Base-by-base conservation (phyloP, 2,797 vertebrate genomes). In the Craterocephalus amniculus region DNA sequence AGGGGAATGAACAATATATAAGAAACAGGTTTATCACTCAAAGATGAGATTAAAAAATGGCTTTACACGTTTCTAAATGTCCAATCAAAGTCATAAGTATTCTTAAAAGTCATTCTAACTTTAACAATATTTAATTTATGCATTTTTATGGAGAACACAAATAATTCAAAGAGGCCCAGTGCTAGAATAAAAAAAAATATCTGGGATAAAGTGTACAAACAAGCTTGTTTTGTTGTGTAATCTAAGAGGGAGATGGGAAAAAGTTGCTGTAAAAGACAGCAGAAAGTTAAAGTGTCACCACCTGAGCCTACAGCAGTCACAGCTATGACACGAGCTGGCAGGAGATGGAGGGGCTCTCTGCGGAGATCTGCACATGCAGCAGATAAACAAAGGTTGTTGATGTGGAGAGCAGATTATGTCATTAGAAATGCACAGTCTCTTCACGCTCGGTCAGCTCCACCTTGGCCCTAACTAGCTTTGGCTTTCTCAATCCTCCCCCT, bases 401-500 rank as follows among this genome's bases (percentile, higher is more conserved):
- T 82, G 80, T 85, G 87, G 72, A 74, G 67, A 70, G 74, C 73
- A 80, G 62, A 58, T 75, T 4, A 81, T 20, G 73, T 87, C 88
- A 91, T 89, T 87, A 91, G 66, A 36, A 74, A 92, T 79, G 81
- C 27, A 66, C 40, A 34, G 43, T 79, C 70, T 63, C 69, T 91
- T 90, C 76, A 84, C 52, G 72, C 76, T 78, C 78, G 79, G 87
- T 77, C 88, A 89, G 79, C 90, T 87, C 88, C 79, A 67, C 48
- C 38, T 31, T 52, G 43, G 67, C 56, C 56, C 35, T 71, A 73
- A 78, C 73, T 60, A 71, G 57, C 66, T 10, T 70, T 85, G 86
- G 82, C 84, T 59, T 75, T 60, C 73, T 78, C 90, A 91, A 57
- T 80, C 74, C 72, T 91, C 92, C 84, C 88, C 83, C 70, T 67